Evolutionary conservation across 2,888 invertebrate species (phyloP), one percentile per base, ranked within the genome.

Genomic region (Crocallis elinguaria): DNA sequence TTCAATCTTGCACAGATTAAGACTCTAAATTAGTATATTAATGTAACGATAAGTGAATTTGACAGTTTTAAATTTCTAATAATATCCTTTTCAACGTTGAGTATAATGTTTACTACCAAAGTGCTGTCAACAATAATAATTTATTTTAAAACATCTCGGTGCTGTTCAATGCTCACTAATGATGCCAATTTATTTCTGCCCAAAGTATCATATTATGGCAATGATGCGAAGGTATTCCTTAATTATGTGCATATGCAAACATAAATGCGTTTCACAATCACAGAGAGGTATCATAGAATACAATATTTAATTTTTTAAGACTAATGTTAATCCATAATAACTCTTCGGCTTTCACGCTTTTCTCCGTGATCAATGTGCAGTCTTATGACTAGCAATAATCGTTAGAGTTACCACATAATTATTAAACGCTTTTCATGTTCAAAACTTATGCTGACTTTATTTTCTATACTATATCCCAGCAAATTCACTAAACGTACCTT

Each of bases 161-260:
- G 12, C 17, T 38, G 36, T 25, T 38, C 19, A 49, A 53, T 37
- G 30, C 25, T 11, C 35, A 25, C 30, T 51, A 49, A 54, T 44
- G 54, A 49, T 4, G 21, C 35, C n/a, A 30, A 52, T 52, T 46
- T 42, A 41, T 46, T 23, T 52, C 23, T 41, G 36, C 16, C 16
- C 41, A 32, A 41, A 45, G 30, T 19, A 32, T 37, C 25, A 19
- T 39, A 38, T 29, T 11, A 11, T 27, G 41, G 33, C 41, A 48
- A 27, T 23, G 29, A 52, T 43, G 32, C 14, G 38, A 43, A 48
- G 53, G 36, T 42, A 45, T 36, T 36, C 21, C 27, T 46, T 41
- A 42, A 52, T 46, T 35, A 41, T 25, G 19, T 32, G 17, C 23
- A 41, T 30, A 14, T 36, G 23, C 41, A 23, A 32, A 32, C 25